Evolutionary conservation across 2,888 invertebrate genomes (phyloP), one percentile per base, ranked within the genome.

Genomic region (Hirtodrosophila cameraria): DNA sequence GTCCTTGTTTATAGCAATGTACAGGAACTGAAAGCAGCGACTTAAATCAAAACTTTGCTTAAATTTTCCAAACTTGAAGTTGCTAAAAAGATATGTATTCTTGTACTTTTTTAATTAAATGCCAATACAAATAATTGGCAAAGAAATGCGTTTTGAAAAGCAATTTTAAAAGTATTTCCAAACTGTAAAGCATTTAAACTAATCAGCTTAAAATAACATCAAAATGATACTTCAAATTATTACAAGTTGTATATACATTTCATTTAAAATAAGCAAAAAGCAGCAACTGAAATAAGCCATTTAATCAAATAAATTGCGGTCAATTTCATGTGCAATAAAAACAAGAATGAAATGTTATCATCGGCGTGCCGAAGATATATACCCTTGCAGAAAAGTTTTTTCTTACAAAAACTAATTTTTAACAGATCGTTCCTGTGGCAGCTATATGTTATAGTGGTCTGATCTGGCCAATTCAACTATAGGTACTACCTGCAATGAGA

Each of bases 281-380:
- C 45, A 48, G 25, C 41, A 48, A 61, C 52, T 41, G 52, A 68
- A 70, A 57, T 35, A 48, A 63, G 64, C 41, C 46, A 58, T 60
- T 58, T 67, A 75, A 62, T 67, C 64, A 78, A 62, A 50, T 62
- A 27, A 45, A 74, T 74, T 58, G 31, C 9, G 52, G 61, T 70
- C 63, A 63, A 66, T 61, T 68, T 68, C 25, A 43, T 63, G 55
- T 61, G 46, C 31, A 64, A 60, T 60, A 39, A n/a, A n/a, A n/a
- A n/a, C n/a, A n/a, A n/a, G n/a, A n/a, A n/a, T n/a, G n/a, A n/a
- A n/a, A n/a, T n/a, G n/a, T n/a, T n/a, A n/a, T n/a, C n/a, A n/a
- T n/a, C n/a, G n/a, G n/a, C n/a, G n/a, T n/a, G n/a, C n/a, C n/a
- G n/a, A n/a, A n/a, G n/a, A n/a, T n/a, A n/a, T n/a, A n/a, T n/a